Evolutionary conservation across 2,113 vertebrate genomes (phyloP).

Genomic region (Oophaga pumilio): DNA sequence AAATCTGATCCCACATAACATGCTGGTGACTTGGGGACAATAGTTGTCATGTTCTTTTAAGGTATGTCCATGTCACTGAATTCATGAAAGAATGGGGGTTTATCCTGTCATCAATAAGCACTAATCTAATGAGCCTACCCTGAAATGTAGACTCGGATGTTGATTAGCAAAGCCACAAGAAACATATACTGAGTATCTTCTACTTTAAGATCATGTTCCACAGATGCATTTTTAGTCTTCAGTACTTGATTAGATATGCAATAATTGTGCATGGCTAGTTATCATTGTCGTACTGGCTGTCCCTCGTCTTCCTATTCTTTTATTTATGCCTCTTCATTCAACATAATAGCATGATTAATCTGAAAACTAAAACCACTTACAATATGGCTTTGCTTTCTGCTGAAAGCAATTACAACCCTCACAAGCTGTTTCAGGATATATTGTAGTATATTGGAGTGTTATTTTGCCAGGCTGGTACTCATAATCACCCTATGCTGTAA

Average conservation of each 20-base stretch:
- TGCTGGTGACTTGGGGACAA: background rate
- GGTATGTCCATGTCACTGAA: background rate
- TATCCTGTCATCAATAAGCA: slow-evolving; percentile 9
- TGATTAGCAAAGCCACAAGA: background rate
- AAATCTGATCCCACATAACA: background rate
- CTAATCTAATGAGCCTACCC: background rate
- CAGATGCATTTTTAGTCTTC: background rate
- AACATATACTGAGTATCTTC: background rate
- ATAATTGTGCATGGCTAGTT: too few species aligned
- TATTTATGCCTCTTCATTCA: background rate
- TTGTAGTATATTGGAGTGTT: background rate
- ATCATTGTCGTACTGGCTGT: too few species aligned
- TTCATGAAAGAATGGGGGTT: background rate
- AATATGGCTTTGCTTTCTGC: background rate
- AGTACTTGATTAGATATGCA: too few species aligned
- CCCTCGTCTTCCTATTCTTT: background rate
- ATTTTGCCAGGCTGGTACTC: background rate
- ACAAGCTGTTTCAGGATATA: background rate
- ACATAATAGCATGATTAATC: background rate
- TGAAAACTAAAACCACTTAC: background rate
- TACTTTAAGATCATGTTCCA: background rate
- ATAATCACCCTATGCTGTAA: background rate
- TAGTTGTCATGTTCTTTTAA: background rate
- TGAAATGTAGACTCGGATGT: background rate
- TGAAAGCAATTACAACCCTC: background rate